Percentiles rank a stretch among this genome's conserved stretches.
phyloP scores from a whole-genome alignment of 1,140 invertebrate genomes.

The Theocolax elegans region DNA sequence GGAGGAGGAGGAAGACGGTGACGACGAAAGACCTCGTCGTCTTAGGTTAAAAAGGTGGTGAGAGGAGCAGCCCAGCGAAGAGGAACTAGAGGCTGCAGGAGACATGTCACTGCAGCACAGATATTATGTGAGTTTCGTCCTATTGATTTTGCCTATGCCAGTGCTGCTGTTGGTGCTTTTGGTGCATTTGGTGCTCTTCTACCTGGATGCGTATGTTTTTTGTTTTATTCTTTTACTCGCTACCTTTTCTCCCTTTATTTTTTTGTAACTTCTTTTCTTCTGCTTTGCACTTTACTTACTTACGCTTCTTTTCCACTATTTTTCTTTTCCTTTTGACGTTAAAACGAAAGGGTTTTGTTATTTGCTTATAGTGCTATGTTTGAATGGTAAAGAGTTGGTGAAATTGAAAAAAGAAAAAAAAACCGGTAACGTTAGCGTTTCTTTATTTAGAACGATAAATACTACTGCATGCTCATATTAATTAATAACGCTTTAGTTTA shows the following conservation, averaged over 20 bases:
- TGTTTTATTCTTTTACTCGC: neutral
- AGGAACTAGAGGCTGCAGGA: conserved; percentile 24
- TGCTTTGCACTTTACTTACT: neutral
- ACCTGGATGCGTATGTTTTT: neutral
- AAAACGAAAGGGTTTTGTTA: too few species aligned
- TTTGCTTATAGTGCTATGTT: too few species aligned
- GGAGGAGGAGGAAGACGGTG: neutral
- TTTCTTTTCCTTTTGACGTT: neutral
- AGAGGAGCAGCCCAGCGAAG: neutral
- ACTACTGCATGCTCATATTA: too few species aligned
- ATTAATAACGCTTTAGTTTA: too few species aligned
- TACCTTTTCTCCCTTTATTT: neutral
- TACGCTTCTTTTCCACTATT: neutral
- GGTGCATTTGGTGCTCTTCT: too few species aligned
- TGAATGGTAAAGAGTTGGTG: too few species aligned
- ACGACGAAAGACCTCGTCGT: neutral
- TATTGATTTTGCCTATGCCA: neutral
- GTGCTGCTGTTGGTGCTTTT: neutral
- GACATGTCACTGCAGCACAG: conserved; percentile 66
- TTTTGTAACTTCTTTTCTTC: neutral
- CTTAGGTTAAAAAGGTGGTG: neutral
- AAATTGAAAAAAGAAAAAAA: too few species aligned
- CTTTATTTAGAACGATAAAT: too few species aligned
- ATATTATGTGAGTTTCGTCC: conserved; percentile 62
- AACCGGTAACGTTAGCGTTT: too few species aligned